Percentiles rank a stretch among this genome's conserved stretches.
Evolutionary conservation across 2,113 vertebrate species (phyloP).

Genomic region (Centropus bengalensis): DNA sequence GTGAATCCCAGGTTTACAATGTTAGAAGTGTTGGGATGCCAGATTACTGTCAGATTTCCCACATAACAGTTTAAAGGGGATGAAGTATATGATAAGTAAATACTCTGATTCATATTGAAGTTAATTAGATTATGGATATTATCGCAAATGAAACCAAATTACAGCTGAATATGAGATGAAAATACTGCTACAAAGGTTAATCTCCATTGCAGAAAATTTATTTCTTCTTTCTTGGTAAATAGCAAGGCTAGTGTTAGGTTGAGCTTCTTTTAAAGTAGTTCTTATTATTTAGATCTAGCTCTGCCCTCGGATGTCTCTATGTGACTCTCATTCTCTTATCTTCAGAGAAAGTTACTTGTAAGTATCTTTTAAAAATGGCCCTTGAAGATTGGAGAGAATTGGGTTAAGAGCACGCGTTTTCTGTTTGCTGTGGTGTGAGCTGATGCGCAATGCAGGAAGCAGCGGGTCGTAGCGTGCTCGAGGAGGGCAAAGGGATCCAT

Average conservation of each 20-base stretch:
- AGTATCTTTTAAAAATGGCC: background rate
- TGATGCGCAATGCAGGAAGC: background rate
- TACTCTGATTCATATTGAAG: background rate
- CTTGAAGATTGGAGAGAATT: background rate
- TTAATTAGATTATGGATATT: background rate
- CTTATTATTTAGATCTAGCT: background rate
- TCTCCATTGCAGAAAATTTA: background rate
- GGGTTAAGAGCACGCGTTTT: background rate
- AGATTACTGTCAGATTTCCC: slow-evolving; percentile 15
- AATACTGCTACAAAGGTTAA: background rate
- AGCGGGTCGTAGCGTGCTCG: background rate
- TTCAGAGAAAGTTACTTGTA: background rate
- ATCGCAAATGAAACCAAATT: background rate
- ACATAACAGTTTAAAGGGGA: background rate
- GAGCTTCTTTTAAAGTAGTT: background rate
- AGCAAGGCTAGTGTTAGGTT: background rate
- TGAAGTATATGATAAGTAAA: background rate
- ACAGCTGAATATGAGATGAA: background rate
- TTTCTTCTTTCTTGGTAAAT: background rate
- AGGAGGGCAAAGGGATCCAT: background rate
- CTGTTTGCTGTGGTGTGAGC: background rate
- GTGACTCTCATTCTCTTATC: background rate
- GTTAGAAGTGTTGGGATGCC: background rate
- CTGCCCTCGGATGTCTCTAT: background rate
- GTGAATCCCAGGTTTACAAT: background rate